Conservation (phyloP, 2,113 vertebrate genomes). For the Nyctibius bracteatus region DNA sequence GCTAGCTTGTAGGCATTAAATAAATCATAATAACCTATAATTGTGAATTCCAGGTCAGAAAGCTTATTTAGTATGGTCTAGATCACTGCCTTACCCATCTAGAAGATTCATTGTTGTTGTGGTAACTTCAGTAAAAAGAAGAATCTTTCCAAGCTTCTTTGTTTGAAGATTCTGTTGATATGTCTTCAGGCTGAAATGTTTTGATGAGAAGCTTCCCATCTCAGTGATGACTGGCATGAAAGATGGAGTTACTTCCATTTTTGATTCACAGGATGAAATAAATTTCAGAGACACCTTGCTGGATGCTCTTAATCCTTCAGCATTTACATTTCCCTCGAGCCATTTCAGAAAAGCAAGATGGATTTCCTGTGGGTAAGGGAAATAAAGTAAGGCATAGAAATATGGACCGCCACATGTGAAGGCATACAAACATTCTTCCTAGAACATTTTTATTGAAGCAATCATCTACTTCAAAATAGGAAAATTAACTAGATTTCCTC, state of each 20-base stretch:
- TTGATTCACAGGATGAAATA: conserved; percentile 44
- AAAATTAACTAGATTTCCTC: not conserved
- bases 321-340: conserved; percentile 63
- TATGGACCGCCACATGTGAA: not conserved
- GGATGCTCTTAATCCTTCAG: conserved; percentile 68
- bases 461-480: not conserved
- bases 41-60: rapidly evolving
- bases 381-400: not conserved
- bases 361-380: conserved; percentile 56
- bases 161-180: conserved; percentile 83
- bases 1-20: not conserved
- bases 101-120: conserved; percentile 90
- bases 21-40: not conserved
- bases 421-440: rapidly evolving
- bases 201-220: conserved; percentile 55
- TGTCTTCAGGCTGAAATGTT: conserved; percentile 78
- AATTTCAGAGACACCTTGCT: conserved; percentile 79
- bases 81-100: conserved; percentile 80
- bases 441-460: not conserved
- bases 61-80: rapidly evolving
- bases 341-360: conserved; percentile 72
- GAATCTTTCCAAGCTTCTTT: conserved; percentile 74
- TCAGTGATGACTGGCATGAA: conserved; percentile 76
- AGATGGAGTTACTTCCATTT: conserved; percentile 47
- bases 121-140: conserved; percentile 84